A percentile compares a stretch with the other conserved stretches of the same genome.
These are phyloP conservation scores for Forficula auricularia DNA, from an alignment of 1,140 invertebrate genomes.

Conservation along the genomic window DNA sequence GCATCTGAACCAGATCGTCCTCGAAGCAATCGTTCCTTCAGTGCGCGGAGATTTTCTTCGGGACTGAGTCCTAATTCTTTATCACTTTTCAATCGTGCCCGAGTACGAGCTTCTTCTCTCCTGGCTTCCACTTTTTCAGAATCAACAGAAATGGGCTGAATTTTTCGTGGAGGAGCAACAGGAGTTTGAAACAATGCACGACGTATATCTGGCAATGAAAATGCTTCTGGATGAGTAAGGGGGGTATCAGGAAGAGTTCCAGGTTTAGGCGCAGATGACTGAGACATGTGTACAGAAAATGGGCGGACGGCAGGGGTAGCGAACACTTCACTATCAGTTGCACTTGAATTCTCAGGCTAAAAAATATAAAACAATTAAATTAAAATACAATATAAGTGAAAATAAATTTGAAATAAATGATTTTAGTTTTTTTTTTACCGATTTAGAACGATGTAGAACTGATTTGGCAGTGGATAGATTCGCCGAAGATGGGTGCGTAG, in stretches of 20 bases:
- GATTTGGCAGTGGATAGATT: too few relatives aligned
- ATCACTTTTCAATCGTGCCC: slow-evolving; percentile 50
- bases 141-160: slow-evolving; percentile 26
- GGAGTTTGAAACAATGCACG: slow-evolving; percentile 24
- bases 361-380: too few relatives aligned
- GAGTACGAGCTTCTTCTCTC: slow-evolving; percentile 43
- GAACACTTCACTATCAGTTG: too few relatives aligned
- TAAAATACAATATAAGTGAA: too few relatives aligned
- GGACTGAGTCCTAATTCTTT: slow-evolving; percentile 53
- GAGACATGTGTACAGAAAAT: too few relatives aligned
- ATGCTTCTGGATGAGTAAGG: slow-evolving; percentile 20
- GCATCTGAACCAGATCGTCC: too few relatives aligned
- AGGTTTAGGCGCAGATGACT: background rate
- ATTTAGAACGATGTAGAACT: too few relatives aligned
- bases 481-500: too few relatives aligned
- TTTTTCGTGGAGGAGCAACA: slow-evolving; percentile 27
- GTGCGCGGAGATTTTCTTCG: slow-evolving; percentile 40
- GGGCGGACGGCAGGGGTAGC: too few relatives aligned
- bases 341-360: slow-evolving; percentile 1
- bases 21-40: slow-evolving; percentile 21
- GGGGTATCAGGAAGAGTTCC: slow-evolving; percentile 17
- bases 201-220: slow-evolving; percentile 20
- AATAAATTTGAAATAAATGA: too few relatives aligned
- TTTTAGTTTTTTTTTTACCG: too few relatives aligned
- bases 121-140: slow-evolving; percentile 35